Evolutionary conservation across 2,888 invertebrate species (phyloP), one percentile per base, ranked within the genome.

Genomic region (Notodonta dromedarius): DNA sequence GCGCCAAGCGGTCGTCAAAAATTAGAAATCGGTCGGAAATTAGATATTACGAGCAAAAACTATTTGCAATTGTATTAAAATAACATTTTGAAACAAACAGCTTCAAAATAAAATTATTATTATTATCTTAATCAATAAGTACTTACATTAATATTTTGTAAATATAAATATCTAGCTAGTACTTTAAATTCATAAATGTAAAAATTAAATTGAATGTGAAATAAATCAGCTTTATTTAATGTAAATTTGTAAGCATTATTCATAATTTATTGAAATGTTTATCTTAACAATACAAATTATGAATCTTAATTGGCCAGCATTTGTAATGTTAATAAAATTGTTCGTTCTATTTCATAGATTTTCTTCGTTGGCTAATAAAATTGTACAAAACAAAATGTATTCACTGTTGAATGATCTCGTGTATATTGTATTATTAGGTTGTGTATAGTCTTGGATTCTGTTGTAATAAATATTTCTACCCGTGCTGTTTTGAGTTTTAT

Each of bases 381-480:
- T 59, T 81, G 78, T 81, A 80, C 76, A 83, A 75, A 77, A 80
- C 76, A 83, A 75, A 77, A 76, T 78, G 73, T 80, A 83, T 78
- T 69, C 73, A 5, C 70, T 78, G 80, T 81, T 83, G 70, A 24
- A 71, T 69, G 55, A 63, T 78, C 74, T 74, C 72, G 73, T 80
- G 75, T 76, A 53, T 73, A 79, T 71, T 70, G 63, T 75, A 77
- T 73, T 73, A 74, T 76, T 82, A 84, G 78, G 77, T 81, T 82
- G 74, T 84, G 79, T 80, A 82, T 80, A 85, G 83, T 79, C 83
- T 86, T 84, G 76, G 71, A 83, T 82, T 88, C 85, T 85, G 87
- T 85, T 86, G 84, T 86, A 85, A 80, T 85, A 85, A 84, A 82
- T 80, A 85, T 86, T 86, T 86, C 83, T 85, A 86, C 83, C 78